Base-by-base conservation (phyloP, 2,888 invertebrate genomes). In the Tineola bisselliella region DNA sequence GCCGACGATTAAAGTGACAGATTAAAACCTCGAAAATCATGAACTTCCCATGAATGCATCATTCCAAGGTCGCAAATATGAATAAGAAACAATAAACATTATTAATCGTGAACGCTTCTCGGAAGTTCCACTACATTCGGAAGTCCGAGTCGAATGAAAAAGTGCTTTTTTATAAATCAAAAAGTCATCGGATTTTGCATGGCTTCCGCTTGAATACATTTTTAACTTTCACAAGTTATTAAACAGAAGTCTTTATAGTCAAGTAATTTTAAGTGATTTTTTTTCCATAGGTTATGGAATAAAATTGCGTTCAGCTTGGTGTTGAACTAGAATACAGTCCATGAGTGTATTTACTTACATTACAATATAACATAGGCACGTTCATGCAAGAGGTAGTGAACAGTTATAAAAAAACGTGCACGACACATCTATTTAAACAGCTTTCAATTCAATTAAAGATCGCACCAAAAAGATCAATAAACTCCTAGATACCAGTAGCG, bases 1-100 rank as follows among this genome's bases (percentile, higher is more conserved):
- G 15, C 48, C 48, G 48, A 48, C 48, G 48, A 48, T 48, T 17
- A 48, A 48, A 48, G 48, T 48, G 48, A 48, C 48, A 48, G 48
- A 48, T 48, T 48, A 48, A 48, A 48, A 10, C 17, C 10, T 13
- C 8, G 6, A 48, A 13, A 48, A 48, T 13, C 48, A 15, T 48
- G 48, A 17, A 17, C 48, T 48, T 48, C 48, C 48, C 48, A 48
- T 13, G 17, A 8, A 48, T 48, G 48, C 48, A 48, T 48, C 48
- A 48, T 48, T 48, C 15, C 48, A 48, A 48, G 48, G 48, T 17
- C 15, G 48, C 48, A 48, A 48, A 48, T 48, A 15, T 38, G 10
- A 48, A 48, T 48, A 48, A 17, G 2, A 48, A 48, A 48, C 17
- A 48, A 48, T 48, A 48, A 13, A 48, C 43, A 5, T n/a, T 43